Base-by-base conservation (phyloP, 92 coral and sea anemone genomes). In the Phenganax marumi region DNA sequence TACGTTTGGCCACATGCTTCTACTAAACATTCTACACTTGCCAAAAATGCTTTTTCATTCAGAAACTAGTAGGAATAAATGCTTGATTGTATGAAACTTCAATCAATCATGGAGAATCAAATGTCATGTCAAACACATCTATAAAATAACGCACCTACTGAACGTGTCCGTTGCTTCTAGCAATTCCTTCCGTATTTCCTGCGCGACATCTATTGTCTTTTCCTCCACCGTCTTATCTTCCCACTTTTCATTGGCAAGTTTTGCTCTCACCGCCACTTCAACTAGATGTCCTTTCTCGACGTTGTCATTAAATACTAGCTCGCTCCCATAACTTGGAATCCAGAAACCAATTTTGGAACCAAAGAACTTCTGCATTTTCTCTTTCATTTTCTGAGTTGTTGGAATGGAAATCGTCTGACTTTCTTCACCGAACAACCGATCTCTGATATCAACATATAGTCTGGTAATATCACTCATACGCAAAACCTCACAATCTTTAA, bases 251-350 rank as follows among this genome's bases (percentile, higher is more conserved):
- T 46, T 46, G 47, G 16, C 47, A 69, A 10, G 75, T 69, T 69
- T 69, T 24, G 75, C 75, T 33, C 75, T 24, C 12, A 69, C 49
- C 47, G 19, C 26, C 75, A 69, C 75, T 26, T 69, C 75, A 24
- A 69, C 75, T 46, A 69, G 33, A 48, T 69, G 75, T 11, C 75
- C 50, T 19, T 69, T 25, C 14, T 69, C 75, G 17, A 69, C 21
- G 21, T 23, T 63, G 70, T 63, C 26, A 39, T 63, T 63, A 2
- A 63, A 63, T 7, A 63, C 16, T 18, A 18, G 16, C 70, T 63
- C 23, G 70, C 70, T 63, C 21, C 70, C 70, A 39, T 63, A 3
- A 39, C 70, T 3, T 63, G 18, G 70, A 16, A 23, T 10, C 70
- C 70, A 63, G 70, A 63, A 63, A 18, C 70, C 70, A 18, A 63